A percentile compares a stretch with the other conserved stretches of the same genome.
phyloP scores from a whole-genome alignment of 2,113 vertebrate genomes.

The Rostratula benghalensis region DNA sequence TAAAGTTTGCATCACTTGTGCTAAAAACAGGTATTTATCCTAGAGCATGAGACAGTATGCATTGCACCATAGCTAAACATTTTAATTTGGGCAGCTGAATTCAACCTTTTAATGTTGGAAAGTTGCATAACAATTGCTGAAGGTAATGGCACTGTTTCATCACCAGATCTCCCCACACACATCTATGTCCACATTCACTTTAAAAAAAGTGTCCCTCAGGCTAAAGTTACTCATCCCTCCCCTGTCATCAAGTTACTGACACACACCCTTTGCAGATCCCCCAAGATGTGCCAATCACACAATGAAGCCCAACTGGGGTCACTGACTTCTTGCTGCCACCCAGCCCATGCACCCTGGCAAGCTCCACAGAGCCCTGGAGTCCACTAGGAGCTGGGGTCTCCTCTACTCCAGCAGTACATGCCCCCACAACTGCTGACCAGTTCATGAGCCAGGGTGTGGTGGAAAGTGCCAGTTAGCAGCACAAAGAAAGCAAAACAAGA shows the following conservation, averaged over 20 bases:
- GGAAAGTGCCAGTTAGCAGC: neutral
- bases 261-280: fast-evolving
- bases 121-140: neutral
- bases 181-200: neutral
- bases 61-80: neutral
- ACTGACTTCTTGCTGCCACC: neutral
- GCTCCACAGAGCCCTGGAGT: neutral
- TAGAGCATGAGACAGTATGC: neutral
- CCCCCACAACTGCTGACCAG: neutral
- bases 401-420: neutral
- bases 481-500: neutral
- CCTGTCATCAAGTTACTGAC: fast-evolving
- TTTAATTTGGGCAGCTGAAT: neutral
- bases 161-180: fast-evolving
- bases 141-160: neutral
- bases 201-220: fast-evolving
- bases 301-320: neutral
- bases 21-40: neutral
- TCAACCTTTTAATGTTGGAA: neutral
- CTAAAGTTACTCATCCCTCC: neutral
- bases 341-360: neutral
- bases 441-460: neutral
- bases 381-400: neutral
- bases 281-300: fast-evolving
- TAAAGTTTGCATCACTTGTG: neutral